Evolutionary conservation across 2,113 vertebrate species (phyloP), one percentile per base, ranked within the genome.

Genomic region (Hemichromis elongatus): DNA sequence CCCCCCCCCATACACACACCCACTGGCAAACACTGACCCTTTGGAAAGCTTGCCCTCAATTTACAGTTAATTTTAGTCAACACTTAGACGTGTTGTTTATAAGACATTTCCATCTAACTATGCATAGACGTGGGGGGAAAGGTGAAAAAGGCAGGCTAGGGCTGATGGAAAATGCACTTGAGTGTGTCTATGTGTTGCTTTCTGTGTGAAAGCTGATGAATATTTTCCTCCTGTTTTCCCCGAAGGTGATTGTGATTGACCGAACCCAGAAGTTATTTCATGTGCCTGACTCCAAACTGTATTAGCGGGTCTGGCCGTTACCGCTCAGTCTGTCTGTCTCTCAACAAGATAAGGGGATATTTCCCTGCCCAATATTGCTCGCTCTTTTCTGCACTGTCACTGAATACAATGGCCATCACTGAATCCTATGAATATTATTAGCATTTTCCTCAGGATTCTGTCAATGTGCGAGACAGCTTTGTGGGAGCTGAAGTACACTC

Each of bases 391-490:
- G 61, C 10, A 63, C 88, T 86, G 85, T 90, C 91, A 88, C 83
- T 28, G 87, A 92, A 91, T 84, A 90, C 91, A 94, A 90, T 91
- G 90, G 83, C 86, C 85, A 77, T 89, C 90, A 89, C 50, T 78
- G 45, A 75, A 85, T 93, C 86, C 86, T 88, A 91, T 94, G 85
- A 93, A 93, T 93, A 90, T 89, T 90, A 91, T 92, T 92, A 86
- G 83, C 87, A 91, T 89, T 92, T 87, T 88, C 89, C 83, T 79
- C 24, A 37, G 82, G 30, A 84, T 75, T 77, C 77, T 87, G 79
- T 89, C 85, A 80, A 57, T 59, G 52, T 70, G 40, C 75, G 81
- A 56, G 73, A 84, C 63, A 66, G 83, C 81, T 80, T 50, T 75
- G 77, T 50, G 42, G 55, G 45, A 89, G 57, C 11, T 52, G 77